Evolutionary conservation across 2,113 vertebrate species (phyloP).

Genomic region (Motacilla tschutschensis): DNA sequence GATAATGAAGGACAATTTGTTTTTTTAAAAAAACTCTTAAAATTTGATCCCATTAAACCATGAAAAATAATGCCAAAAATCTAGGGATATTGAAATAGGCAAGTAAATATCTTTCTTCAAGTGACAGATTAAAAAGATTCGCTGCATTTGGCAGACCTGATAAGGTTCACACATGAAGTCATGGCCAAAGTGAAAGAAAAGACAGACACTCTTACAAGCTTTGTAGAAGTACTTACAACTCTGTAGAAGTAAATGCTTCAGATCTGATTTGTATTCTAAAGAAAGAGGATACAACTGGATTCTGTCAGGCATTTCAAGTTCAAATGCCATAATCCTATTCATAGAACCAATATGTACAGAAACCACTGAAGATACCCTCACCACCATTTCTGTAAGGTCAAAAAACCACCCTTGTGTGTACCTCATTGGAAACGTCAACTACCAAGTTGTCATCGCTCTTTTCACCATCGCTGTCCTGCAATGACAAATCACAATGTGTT

Average conservation of each 20-base stretch:
- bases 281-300: neutral
- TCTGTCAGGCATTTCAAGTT: neutral
- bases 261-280: neutral
- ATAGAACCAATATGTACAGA: neutral
- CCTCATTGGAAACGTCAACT: constrained; percentile 88
- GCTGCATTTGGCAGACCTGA: neutral
- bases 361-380: neutral
- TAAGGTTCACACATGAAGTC: neutral
- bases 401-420: constrained; percentile 14
- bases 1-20: neutral
- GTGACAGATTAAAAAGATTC: neutral
- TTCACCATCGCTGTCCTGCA: constrained; percentile 84
- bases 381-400: neutral
- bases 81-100: neutral
- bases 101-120: neutral
- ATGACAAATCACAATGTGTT: constrained; percentile 12
- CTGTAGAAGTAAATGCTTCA: neutral
- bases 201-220: neutral
- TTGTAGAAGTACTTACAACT: neutral
- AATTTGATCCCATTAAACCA: neutral
- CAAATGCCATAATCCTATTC: neutral
- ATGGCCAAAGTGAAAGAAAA: neutral
- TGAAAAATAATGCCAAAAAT: neutral
- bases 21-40: neutral
- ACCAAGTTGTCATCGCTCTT: constrained; percentile 87